Base-by-base conservation (phyloP, 1,140 invertebrate species). In the Drosophila pseudoobscura region DNA sequence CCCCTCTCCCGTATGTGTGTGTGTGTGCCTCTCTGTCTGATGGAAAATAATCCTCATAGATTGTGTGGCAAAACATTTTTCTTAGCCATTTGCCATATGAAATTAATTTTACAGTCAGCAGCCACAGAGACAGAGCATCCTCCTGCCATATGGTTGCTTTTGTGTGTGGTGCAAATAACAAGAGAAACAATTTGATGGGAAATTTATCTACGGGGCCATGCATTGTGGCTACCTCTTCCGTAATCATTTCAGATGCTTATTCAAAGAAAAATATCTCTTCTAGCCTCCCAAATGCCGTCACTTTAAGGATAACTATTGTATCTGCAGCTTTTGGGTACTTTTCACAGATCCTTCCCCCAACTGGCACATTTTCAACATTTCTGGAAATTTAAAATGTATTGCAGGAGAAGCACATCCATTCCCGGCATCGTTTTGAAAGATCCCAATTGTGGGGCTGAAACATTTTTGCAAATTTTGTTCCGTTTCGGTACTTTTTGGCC, bases 61-160 rank as follows among this genome's bases (percentile, higher is more conserved):
- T 75, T 70, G 64, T 70, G 35, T 57, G 66, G 66, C 45, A 69
- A 70, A 70, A 70, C 66, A 70, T 70, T 70, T 75, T 75, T 66
- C 71, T 75, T 75, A 68, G 72, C 72, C 73, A 75, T 75, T 75
- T 75, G 73, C 71, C 73, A 75, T 75, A 75, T 75, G 71, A 75
- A 75, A 75, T 75, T 75, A 75, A 75, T 75, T 75, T 75, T 75
- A 75, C 60, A 75, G 71, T 75, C 71, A 65, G 70, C 71, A 75
- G 49, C 47, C 71, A 65, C 26, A 35, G 52, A 39, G 35, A 2
- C 35, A 11, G 11, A 39, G 3, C 35, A 26, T 55, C 59, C n/a
- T 20, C 68, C 51, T 69, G 45, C 63, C 56, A 65, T 52, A 4
- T 39, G 35, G 35, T 5, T 13, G 35, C 35, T 39, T 50, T 69